Evolutionary conservation across 2,888 invertebrate species (phyloP), one percentile per base, ranked within the genome.

Genomic region (Drosophila affinis): DNA sequence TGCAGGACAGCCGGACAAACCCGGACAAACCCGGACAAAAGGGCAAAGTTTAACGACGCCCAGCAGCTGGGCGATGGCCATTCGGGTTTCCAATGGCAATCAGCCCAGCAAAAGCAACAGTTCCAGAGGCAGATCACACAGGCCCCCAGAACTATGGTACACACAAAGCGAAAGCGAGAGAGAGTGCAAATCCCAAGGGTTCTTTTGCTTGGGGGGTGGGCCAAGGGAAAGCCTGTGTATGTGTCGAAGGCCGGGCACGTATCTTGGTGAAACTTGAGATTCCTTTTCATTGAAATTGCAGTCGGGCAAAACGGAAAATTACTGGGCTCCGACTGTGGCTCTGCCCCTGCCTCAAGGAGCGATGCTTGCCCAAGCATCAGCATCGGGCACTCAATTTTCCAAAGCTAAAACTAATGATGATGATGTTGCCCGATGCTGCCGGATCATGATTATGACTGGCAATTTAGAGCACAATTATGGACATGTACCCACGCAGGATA

Each of bases 401-500:
- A 75, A 72, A 65, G 76, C 62, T 73, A 49, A 60, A 49, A 60
- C 63, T 65, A 70, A 61, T 72, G 69, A 70, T 67, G 59, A 75
- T 49, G 67, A 72, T 69, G 62, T 65, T 68, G 56, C 55, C 61
- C 3, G 57, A 59, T 59, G 65, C 67, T 75, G n/a, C n/a, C 53
- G 55, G 60, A 61, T 73, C 74, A 70, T 74, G 72, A 62, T 63
- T 72, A 74, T 88, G 78, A 76, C 76, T 73, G 65, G 84, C 87
- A 88, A 88, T 84, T 88, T 87, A 72, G 75, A 78, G 79, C 79
- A 55, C 76, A 81, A 87, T 87, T 87, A 87, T 84, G 68, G 67
- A 12, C 57, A 45, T 47, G 46, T 45, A 48, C 55, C 61, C 58
- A 59, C 55, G 55, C 56, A 56, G 56, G 45, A 54, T 45, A 57